Base-by-base conservation (phyloP, 2,113 vertebrate genomes). In the Siniperca chuatsi region DNA sequence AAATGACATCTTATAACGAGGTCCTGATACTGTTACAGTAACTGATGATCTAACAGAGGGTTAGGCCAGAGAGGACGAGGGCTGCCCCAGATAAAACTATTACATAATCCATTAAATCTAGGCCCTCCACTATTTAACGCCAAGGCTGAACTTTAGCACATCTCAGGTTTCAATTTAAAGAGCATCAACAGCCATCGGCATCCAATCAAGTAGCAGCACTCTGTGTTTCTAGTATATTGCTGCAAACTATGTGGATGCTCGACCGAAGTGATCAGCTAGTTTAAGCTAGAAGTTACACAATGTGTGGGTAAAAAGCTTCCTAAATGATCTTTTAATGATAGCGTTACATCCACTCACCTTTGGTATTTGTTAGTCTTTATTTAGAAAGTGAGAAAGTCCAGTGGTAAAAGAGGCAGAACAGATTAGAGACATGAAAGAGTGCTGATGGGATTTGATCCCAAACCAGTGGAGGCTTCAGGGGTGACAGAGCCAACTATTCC, bases 101-200 rank as follows among this genome's bases (percentile, higher is more conserved):
- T 90, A 84, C 93, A 92, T 92, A 89, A 94, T 80, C 70, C 83
- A 87, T 89, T 92, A 92, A 90, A 91, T 69, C 35, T 44, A 83
- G 81, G 76, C 42, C 82, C 82, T 78, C 67, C 35, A 37, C 89
- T 82, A 68, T 89, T 48, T 79, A 86, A 87, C 58, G 12, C 83
- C 70, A 64, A 10, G 46, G 64, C 23, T 84, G 76, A 90, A 88
- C 77, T 87, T 92, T 50, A 89, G 64, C 75, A 64, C 81, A 48
- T 87, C 90, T 92, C 72, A 10, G 21, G 68, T 92, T 90, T 91
- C 88, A 50, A 57, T 86, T 76, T 64, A 81, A 86, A 87, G 64
- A 83, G 52, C 72, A 70, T 81, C 76, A 79, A 40, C 64, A 83
- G 81, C 85, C 75, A 75, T 35, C 23, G 21, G 65, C 68, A 5